These are phyloP conservation scores for Karalla daura DNA, from an alignment of 2,797 vertebrate genomes.

Conservation along the genomic window DNA sequence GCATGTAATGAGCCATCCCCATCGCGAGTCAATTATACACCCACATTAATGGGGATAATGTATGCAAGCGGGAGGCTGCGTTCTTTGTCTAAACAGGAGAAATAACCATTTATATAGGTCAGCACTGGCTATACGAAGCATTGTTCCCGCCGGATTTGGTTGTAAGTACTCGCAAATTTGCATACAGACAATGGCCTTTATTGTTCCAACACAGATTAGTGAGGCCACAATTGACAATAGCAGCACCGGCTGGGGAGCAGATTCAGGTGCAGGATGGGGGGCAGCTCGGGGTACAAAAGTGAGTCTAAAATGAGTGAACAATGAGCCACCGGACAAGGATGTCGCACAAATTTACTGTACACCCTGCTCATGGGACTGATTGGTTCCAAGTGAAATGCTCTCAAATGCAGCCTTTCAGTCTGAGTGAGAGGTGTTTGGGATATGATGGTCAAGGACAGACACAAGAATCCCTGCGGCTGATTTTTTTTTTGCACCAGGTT, in stretches of 20 bases:
- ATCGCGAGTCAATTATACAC: slow-evolving; percentile 51
- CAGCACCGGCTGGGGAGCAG: slow-evolving; percentile 12
- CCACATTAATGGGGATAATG: slow-evolving; percentile 57
- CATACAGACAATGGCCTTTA: slow-evolving; percentile 68
- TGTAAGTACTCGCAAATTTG: slow-evolving; percentile 60
- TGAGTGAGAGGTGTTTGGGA: neutral
- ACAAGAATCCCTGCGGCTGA: neutral
- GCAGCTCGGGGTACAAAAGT: slow-evolving; percentile 13
- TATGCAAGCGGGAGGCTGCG: slow-evolving; percentile 5
- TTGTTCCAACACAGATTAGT: slow-evolving; percentile 51
- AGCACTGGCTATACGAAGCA: slow-evolving; percentile 48
- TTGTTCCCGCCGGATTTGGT: slow-evolving; percentile 50
- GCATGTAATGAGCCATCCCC: slow-evolving; percentile 53
- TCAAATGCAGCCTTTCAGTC: neutral
- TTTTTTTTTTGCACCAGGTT: neutral
- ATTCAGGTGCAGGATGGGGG: slow-evolving; percentile 2
- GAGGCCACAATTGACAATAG: slow-evolving; percentile 41
- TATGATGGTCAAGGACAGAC: neutral
- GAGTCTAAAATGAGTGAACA: neutral
- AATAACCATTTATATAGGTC: slow-evolving; percentile 63
- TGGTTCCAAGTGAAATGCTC: neutral
- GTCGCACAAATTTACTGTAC: neutral
- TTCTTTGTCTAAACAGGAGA: slow-evolving; percentile 41
- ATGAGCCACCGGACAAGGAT: neutral
- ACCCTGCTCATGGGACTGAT: neutral